phyloP scores from a whole-genome alignment of 2,888 invertebrate genomes.

The Thecocarcelia acutangulata region DNA sequence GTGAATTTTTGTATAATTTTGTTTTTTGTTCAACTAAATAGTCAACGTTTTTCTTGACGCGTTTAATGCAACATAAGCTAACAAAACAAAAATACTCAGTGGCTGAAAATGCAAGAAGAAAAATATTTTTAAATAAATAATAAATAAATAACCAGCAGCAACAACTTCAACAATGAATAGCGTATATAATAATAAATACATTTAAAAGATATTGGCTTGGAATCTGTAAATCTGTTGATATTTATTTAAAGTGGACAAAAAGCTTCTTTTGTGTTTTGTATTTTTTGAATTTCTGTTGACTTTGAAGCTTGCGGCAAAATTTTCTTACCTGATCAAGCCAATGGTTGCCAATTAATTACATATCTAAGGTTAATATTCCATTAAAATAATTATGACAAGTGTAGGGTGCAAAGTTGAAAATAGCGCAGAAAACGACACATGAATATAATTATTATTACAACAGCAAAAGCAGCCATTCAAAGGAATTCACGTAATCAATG shows the following conservation, averaged over 20 bases:
- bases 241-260: constrained; percentile 24
- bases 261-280: too few relatives aligned
- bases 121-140: too few relatives aligned
- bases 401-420: constrained; percentile 21
- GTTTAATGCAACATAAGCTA: constrained; percentile 25
- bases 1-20: constrained; percentile 58
- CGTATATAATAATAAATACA: constrained; percentile 8
- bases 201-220: constrained; percentile 18
- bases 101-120: constrained; percentile 1
- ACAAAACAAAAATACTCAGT: constrained; percentile 20
- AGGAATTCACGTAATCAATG: constrained; percentile 63
- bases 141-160: constrained; percentile 1
- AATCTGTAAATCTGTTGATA: not conserved
- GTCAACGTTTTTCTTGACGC: constrained; percentile 58
- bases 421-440: constrained; percentile 3
- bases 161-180: constrained; percentile 18
- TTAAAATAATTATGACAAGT: too few relatives aligned
- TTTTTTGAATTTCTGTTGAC: too few relatives aligned
- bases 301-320: too few relatives aligned
- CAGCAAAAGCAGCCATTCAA: constrained; percentile 35
- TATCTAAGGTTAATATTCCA: too few relatives aligned
- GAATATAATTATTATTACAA: constrained; percentile 47
- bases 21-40: constrained; percentile 32
- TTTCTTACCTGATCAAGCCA: too few relatives aligned
- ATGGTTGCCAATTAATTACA: too few relatives aligned